Evolutionary conservation across 2,797 vertebrate genomes (phyloP), one percentile per base, ranked within the genome.

Genomic region (Rhinella marina): DNA sequence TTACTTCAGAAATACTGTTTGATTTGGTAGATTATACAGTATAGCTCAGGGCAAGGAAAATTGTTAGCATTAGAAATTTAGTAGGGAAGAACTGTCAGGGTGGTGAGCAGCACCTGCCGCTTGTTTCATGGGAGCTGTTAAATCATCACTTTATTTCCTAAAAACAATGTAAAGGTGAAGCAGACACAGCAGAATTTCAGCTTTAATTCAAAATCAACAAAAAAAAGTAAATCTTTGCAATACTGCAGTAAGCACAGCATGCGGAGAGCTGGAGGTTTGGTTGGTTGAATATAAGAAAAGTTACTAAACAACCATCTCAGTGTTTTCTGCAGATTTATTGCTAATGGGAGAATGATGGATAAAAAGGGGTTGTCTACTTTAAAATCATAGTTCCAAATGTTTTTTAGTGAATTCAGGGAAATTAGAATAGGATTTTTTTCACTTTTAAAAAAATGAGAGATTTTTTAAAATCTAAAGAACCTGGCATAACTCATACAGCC

Each of bases 11-110:
- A 84, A 72, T 70, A 82, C 52, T 57, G 54, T 84, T 84, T 84
- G 82, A 84, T 84, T 84, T 84, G 54, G 68, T 72, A 73, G 82
- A 84, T 84, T 73, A 84, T 84, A 84, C 82, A 73, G 82, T 54
- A 84, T 73, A 59, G 82, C 82, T 84, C 82, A 73, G 82, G 82
- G 82, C 82, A 73, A 73, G 41, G 82, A 84, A 84, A 82, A 84
- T 73, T 84, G 82, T 84, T 84, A 84, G 52, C 27, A 84, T 84
- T 84, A 59, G 82, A 84, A 48, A 73, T 73, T 73, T 84, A 84
- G 82, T 50, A 59, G 66, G 29, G 52, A 27, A 73, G 54, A 84
- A 56, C 17, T 57, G 19, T 68, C 52, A 16, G 50, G 82, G 25
- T 57, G 66, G 82, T 25, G 66, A 73, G 64, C 68, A 84, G 70